Percentiles rank a stretch among this genome's conserved stretches.
Conservation (phyloP, 64 coral and sea anemone genomes). For the Anthopleura sola region DNA sequence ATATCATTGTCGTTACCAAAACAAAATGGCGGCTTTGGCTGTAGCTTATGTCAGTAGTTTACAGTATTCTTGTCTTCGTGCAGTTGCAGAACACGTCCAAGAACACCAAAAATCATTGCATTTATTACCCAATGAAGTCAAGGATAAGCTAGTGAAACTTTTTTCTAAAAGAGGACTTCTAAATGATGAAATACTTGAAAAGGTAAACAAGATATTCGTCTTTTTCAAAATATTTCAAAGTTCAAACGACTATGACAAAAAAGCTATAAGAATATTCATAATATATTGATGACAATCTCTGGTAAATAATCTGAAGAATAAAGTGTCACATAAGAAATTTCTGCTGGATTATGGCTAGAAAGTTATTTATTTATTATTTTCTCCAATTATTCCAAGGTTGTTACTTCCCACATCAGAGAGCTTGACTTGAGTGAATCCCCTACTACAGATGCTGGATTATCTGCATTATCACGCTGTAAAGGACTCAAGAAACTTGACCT, state of each 20-base stretch:
- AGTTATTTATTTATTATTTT: not conserved
- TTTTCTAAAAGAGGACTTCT: constrained; percentile 83
- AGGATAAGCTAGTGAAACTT: constrained; percentile 62
- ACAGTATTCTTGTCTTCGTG: constrained; percentile 65
- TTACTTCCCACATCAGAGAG: constrained; percentile 45
- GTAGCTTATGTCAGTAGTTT: constrained; percentile 39
- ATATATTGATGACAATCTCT: too few relatives aligned
- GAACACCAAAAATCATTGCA: constrained; percentile 59
- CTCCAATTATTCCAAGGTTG: constrained; percentile 1
- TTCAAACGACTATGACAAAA: not conserved
- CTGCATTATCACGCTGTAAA: constrained; percentile 37
- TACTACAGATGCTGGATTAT: constrained; percentile 58
- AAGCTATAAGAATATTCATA: too few relatives aligned
- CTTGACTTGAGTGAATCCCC: constrained; percentile 72
- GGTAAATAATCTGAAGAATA: too few relatives aligned
- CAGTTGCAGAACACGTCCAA: constrained; percentile 59
- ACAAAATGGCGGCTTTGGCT: constrained; percentile 76
- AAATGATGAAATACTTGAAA: constrained; percentile 55
- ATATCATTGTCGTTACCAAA: not conserved
- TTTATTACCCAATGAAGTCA: constrained; percentile 70
- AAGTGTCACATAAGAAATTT: too few relatives aligned
- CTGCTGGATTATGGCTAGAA: too few relatives aligned
- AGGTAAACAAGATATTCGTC: constrained; percentile 12
- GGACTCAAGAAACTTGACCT: constrained; percentile 78
- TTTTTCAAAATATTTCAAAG: not conserved